Conservation (phyloP, 2,797 vertebrate species). For the Neosilurus hyrtlii region DNA sequence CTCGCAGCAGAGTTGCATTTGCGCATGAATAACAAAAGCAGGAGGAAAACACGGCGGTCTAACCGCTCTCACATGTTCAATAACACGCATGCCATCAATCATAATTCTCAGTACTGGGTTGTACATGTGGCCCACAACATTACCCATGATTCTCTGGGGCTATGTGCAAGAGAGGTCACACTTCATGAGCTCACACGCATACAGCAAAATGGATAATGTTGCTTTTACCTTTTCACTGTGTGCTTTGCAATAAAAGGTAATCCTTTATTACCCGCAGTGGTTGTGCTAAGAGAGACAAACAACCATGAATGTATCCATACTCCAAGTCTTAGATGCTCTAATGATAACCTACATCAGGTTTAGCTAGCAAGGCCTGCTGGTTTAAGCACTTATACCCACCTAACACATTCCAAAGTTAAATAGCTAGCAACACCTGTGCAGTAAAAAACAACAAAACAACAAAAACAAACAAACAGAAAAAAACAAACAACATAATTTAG, state of each 20-base stretch:
- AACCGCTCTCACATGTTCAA: constrained; percentile 45
- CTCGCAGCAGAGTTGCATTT: constrained; percentile 35
- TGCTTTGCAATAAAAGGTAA: not conserved
- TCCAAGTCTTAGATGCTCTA: not conserved
- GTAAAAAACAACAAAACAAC: too few relatives aligned
- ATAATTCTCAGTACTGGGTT: constrained; percentile 17
- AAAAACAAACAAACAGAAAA: too few relatives aligned
- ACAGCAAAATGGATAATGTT: not conserved
- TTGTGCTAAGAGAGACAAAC: not conserved
- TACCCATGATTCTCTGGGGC: constrained; percentile 10
- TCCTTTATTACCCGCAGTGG: not conserved
- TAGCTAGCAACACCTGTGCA: not conserved
- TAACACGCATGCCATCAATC: constrained; percentile 43
- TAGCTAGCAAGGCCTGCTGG: not conserved
- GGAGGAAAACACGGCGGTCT: constrained; percentile 27
- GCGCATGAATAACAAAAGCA: constrained; percentile 45
- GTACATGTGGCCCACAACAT: constrained; percentile 32
- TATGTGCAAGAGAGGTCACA: constrained; percentile 12
- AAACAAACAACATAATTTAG: too few relatives aligned
- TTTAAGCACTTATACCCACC: not conserved
- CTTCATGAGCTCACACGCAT: constrained; percentile 3
- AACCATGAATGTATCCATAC: not conserved
- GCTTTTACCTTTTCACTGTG: too few relatives aligned
- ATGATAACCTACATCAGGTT: not conserved
- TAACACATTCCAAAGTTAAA: too few relatives aligned